Evolutionary conservation across 1,140 invertebrate genomes (phyloP).

Genomic region (Euwallacea similis): DNA sequence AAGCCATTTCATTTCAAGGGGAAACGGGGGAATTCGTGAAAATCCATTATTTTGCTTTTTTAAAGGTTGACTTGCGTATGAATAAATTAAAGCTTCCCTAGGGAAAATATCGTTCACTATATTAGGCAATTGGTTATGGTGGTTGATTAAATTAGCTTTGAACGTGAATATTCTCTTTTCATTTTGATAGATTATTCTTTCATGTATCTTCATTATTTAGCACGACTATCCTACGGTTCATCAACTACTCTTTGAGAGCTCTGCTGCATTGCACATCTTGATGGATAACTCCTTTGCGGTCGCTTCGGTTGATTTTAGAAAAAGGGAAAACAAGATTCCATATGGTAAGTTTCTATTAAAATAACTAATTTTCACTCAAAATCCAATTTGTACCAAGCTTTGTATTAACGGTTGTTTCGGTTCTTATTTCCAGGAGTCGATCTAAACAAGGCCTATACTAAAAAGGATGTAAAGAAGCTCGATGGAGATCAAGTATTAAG

Average conservation of each 20-base stretch:
- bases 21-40: conserved; percentile 25
- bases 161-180: conserved; percentile 6
- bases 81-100: conserved; percentile 29
- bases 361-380: too few species aligned
- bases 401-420: neutral
- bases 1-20: conserved; percentile 22
- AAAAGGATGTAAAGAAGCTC: conserved; percentile 69
- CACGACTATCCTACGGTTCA: conserved; percentile 77
- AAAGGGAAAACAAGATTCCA: conserved; percentile 69
- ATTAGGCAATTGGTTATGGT: conserved; percentile 33
- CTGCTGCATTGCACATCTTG: conserved; percentile 79
- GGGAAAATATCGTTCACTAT: conserved; percentile 27
- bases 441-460: conserved; percentile 71
- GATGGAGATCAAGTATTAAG: conserved; percentile 68
- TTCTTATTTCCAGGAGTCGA: conserved; percentile 65
- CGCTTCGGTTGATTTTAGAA: conserved; percentile 57
- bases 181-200: neutral
- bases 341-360: conserved; percentile 61
- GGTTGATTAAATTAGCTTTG: conserved; percentile 22
- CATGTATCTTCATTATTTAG: conserved; percentile 51
- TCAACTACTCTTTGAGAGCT: conserved; percentile 76
- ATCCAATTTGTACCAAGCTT: neutral
- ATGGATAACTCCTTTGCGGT: conserved; percentile 74
- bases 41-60: conserved; percentile 29
- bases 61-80: conserved; percentile 20